A percentile compares a stretch with the other conserved stretches of the same genome.
These are phyloP conservation scores for Rhopalosiphum maidis DNA, from an alignment of 1,140 invertebrate genomes.

Conservation along the genomic window DNA sequence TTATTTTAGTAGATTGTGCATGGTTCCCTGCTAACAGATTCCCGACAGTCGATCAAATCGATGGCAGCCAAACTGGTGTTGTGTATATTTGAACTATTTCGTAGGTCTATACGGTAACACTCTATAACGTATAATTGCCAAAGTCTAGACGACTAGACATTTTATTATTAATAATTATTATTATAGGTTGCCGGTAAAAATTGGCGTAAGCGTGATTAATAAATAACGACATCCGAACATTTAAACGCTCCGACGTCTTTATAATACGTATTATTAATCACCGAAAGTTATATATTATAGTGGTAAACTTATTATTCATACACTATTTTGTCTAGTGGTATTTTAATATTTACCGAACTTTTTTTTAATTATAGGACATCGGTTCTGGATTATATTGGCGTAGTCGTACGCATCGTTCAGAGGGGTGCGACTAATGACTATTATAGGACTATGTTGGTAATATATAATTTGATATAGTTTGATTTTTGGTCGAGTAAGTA, in stretches of 20 bases:
- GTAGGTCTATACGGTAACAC: slow-evolving; percentile 2
- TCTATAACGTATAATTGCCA: background rate
- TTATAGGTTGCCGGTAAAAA: background rate
- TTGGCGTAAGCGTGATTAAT: slow-evolving; percentile 20
- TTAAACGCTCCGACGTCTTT: background rate
- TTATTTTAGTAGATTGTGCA: background rate
- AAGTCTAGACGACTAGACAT: background rate
- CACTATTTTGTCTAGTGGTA: background rate
- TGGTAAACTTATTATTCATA: background rate
- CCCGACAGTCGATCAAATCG: background rate
- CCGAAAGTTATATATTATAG: background rate
- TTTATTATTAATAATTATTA: slow-evolving; percentile 18
- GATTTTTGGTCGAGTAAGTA: background rate
- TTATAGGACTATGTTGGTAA: too few relatives aligned
- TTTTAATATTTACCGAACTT: slow-evolving; percentile 17
- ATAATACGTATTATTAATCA: slow-evolving; percentile 9
- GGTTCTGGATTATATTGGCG: background rate
- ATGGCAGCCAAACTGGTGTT: background rate
- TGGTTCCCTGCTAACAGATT: background rate
- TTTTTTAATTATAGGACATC: background rate
- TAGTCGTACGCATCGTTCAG: background rate
- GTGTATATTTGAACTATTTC: background rate
- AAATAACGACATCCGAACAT: background rate
- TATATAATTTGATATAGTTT: background rate
- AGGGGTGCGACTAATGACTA: background rate